These are phyloP conservation scores for Neomonachus schauinslandi DNA, from an alignment of 2,113 vertebrate species.

Conservation along the genomic window DNA sequence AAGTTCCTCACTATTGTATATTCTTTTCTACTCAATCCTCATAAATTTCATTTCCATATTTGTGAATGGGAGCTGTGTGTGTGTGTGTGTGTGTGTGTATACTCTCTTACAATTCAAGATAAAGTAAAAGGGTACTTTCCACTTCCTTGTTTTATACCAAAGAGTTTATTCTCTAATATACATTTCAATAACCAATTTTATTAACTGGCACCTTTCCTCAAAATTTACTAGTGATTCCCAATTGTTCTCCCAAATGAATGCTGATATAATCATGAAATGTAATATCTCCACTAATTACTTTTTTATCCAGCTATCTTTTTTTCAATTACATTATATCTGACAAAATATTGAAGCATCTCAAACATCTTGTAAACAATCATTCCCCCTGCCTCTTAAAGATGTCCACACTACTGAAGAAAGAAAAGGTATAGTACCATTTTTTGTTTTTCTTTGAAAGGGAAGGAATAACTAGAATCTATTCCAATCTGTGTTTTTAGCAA, in stretches of 20 bases:
- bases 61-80: not conserved
- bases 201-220: not conserved
- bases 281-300: not conserved
- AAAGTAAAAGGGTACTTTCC: not conserved
- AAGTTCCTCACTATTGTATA: not conserved
- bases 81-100: not conserved
- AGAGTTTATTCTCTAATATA: not conserved
- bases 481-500: not conserved
- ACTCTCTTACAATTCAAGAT: not conserved
- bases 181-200: not conserved
- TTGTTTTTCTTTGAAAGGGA: not conserved
- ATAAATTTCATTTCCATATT: not conserved
- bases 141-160: not conserved
- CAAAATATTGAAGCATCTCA: slow-evolving; percentile 1
- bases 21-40: not conserved
- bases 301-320: not conserved
- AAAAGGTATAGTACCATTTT: not conserved
- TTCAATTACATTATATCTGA: not conserved
- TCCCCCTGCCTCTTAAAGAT: not conserved
- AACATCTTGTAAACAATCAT: not conserved
- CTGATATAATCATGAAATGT: not conserved
- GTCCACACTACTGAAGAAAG: not conserved
- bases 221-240: not conserved
- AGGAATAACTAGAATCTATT: not conserved
- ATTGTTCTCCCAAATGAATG: not conserved